These are phyloP conservation scores for Sander lucioperca DNA, from an alignment of 2,113 vertebrate genomes.

Conservation along the genomic window DNA sequence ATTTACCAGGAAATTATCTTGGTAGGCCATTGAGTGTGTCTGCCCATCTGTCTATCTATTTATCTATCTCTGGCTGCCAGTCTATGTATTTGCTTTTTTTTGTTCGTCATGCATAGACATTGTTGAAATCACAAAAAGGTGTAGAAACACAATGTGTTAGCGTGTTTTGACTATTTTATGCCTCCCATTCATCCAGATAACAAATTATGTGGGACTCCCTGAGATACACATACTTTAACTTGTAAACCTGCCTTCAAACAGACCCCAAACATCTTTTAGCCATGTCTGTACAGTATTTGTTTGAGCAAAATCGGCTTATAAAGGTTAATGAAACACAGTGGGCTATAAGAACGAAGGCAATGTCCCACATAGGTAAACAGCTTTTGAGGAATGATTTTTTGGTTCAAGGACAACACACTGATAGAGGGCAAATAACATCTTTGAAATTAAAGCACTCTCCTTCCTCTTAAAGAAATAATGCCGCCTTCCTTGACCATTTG, in stretches of 20 bases:
- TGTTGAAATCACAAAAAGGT: background rate
- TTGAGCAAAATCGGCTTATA: constrained; percentile 38
- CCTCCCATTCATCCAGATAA: background rate
- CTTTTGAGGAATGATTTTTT: constrained; percentile 67
- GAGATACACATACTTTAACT: background rate
- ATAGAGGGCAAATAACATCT: constrained; percentile 65
- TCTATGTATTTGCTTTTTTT: background rate
- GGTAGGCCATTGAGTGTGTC: background rate
- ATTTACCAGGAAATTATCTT: constrained; percentile 45
- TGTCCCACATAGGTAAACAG: constrained; percentile 50
- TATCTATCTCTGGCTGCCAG: background rate
- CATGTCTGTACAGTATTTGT: constrained; percentile 25
- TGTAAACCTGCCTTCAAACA: background rate
- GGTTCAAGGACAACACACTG: constrained; percentile 68
- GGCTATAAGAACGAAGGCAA: constrained; percentile 31
- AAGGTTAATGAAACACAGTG: constrained; percentile 52
- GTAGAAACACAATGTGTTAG: background rate
- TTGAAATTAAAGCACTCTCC: constrained; percentile 65
- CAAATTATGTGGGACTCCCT: background rate
- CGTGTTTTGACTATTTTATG: background rate
- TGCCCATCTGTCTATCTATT: background rate
- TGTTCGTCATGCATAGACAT: background rate
- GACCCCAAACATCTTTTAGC: background rate
- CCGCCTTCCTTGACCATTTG: constrained; percentile 38
- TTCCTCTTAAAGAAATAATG: constrained; percentile 40